These are phyloP conservation scores for Pantherophis alleghaniensis DNA, from an alignment of 2,797 vertebrate genomes.

Conservation along the genomic window DNA sequence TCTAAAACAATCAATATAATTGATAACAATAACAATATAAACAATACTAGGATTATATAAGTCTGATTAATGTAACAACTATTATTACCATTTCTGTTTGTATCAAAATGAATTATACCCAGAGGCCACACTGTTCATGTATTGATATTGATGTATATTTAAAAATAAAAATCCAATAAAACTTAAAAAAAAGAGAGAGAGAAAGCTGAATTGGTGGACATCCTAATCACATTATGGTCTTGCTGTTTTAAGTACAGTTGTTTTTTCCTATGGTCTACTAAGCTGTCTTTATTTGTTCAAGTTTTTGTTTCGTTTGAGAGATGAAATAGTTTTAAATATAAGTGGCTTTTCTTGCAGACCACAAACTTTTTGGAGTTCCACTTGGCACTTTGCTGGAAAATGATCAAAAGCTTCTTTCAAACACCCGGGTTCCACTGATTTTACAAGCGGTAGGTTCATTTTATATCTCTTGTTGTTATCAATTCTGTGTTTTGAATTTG, in stretches of 20 bases:
- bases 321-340: not conserved
- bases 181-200: not conserved
- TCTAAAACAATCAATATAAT: no score
- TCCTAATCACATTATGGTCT: not conserved
- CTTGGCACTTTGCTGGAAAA: slow-evolving; percentile 82
- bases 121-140: no score
- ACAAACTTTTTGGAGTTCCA: slow-evolving; percentile 82
- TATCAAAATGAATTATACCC: no score
- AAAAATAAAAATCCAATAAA: no score
- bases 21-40: no score
- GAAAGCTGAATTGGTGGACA: not conserved
- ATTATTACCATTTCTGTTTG: no score
- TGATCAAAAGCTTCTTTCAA: slow-evolving; percentile 81
- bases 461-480: not conserved
- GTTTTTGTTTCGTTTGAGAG: not conserved
- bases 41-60: no score
- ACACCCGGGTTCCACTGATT: slow-evolving; percentile 79
- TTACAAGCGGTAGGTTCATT: slow-evolving; percentile 79
- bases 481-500: not conserved
- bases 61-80: no score
- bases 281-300: not conserved
- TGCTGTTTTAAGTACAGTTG: not conserved
- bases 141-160: no score
- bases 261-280: not conserved
- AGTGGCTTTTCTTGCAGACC: slow-evolving; percentile 71